Conservation (phyloP, 2,113 vertebrate genomes). For the Apaloderma vittatum region DNA sequence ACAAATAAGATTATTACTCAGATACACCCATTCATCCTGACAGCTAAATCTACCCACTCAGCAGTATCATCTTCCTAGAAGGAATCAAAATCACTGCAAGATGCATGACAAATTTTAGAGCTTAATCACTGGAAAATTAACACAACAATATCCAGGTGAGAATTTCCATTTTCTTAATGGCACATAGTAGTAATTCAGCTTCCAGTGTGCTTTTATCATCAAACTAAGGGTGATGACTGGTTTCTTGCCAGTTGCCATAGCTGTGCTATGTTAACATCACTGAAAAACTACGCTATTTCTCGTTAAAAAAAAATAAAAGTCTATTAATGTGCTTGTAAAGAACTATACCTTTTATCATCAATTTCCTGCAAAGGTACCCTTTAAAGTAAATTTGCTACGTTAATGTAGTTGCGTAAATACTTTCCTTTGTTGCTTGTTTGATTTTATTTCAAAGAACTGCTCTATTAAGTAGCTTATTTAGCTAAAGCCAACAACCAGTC, state of each 20-base stretch:
- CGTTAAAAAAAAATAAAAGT: no score
- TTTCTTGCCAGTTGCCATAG: neutral
- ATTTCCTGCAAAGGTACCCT: neutral
- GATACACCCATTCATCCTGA: neutral
- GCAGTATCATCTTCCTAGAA: neutral
- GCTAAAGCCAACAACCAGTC: neutral
- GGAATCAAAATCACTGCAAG: neutral
- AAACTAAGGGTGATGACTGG: neutral
- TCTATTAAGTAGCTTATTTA: neutral
- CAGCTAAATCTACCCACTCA: neutral
- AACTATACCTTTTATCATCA: fast-evolving
- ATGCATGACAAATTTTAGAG: neutral
- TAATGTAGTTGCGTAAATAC: neutral
- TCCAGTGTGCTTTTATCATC: neutral
- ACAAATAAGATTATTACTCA: slow-evolving; percentile 9
- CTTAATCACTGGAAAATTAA: neutral
- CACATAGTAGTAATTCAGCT: neutral
- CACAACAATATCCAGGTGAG: neutral
- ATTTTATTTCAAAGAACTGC: neutral
- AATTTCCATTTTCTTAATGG: neutral
- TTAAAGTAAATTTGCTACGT: neutral
- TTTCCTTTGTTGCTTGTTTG: neutral
- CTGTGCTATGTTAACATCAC: neutral
- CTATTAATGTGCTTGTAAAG: fast-evolving
- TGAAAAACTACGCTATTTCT: neutral